Percentiles rank a stretch among this genome's conserved stretches.
Conservation (phyloP, 2,888 invertebrate species). For the Taenaris catops region DNA sequence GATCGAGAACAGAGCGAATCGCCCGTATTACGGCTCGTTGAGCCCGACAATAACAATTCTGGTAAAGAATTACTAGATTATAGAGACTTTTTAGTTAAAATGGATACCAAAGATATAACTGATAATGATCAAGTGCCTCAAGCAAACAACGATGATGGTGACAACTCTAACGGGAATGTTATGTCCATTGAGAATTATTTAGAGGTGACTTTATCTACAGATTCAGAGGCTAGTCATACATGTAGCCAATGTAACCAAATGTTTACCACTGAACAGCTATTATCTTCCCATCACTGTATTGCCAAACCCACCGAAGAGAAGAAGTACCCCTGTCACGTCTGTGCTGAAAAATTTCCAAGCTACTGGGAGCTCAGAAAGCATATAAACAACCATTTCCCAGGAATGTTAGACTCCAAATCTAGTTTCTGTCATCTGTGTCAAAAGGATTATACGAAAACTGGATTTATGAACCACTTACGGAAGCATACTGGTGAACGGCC, state of each 20-base stretch:
- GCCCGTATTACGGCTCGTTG: conserved; percentile 67
- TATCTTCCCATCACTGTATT: conserved; percentile 63
- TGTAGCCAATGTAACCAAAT: conserved; percentile 74
- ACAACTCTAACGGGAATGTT: conserved; percentile 71
- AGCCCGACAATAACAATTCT: conserved; percentile 68
- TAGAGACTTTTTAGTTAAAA: conserved; percentile 61
- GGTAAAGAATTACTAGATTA: conserved; percentile 59
- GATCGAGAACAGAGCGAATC: conserved; percentile 68
- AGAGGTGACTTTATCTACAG: conserved; percentile 73
- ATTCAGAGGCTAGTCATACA: conserved; percentile 73
- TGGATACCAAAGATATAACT: conserved; percentile 62
- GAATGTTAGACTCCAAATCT: conserved; percentile 75
- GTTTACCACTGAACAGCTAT: conserved; percentile 65
- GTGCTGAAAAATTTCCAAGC: conserved; percentile 71
- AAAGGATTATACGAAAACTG: conserved; percentile 76
- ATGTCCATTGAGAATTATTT: conserved; percentile 76
- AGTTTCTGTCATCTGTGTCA: conserved; percentile 77
- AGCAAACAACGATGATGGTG: conserved; percentile 59
- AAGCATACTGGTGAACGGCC: conserved; percentile 75
- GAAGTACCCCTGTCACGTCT: conserved; percentile 74
- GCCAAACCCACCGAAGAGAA: conserved; percentile 70
- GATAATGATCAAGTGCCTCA: conserved; percentile 53
- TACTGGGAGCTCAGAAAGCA: conserved; percentile 75
- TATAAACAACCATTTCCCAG: conserved; percentile 72
- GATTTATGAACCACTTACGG: conserved; percentile 75